Percentiles rank a stretch among this genome's conserved stretches.
Evolutionary conservation across 2,113 vertebrate genomes (phyloP).

Genomic region (Centropus bengalensis): DNA sequence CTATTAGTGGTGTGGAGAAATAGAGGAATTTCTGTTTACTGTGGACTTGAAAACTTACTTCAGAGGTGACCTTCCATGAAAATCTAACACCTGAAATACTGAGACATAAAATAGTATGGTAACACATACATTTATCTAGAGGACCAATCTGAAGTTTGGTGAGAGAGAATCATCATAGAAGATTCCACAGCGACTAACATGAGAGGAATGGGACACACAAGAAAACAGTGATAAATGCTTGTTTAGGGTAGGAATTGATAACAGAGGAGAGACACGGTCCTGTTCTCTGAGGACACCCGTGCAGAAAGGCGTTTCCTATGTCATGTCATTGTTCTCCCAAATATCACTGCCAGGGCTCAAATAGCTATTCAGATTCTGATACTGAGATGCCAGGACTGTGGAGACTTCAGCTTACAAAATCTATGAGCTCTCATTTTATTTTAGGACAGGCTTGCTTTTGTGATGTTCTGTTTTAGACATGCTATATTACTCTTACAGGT

Average conservation of each 20-base stretch:
- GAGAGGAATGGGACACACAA: background rate
- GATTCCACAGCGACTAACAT: background rate
- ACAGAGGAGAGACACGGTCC: background rate
- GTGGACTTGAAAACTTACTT: background rate
- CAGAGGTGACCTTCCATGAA: background rate
- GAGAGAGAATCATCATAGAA: background rate
- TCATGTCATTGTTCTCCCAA: background rate
- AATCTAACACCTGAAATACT: background rate
- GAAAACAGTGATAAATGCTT: background rate
- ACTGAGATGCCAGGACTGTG: background rate
- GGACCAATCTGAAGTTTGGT: background rate
- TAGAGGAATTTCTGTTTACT: constrained; percentile 2
- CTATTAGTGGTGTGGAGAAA: background rate
- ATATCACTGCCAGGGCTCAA: background rate
- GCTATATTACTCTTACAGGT: background rate
- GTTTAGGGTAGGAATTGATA: background rate
- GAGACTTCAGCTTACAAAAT: background rate
- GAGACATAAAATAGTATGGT: background rate
- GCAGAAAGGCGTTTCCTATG: background rate
- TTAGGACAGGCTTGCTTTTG: background rate
- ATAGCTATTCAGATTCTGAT: background rate
- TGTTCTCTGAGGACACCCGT: fast-evolving
- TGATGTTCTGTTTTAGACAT: background rate
- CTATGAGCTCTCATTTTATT: background rate
- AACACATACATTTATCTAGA: background rate